Evolutionary conservation across 1,140 invertebrate genomes (phyloP).

Genomic region (Drosophila takahashii): DNA sequence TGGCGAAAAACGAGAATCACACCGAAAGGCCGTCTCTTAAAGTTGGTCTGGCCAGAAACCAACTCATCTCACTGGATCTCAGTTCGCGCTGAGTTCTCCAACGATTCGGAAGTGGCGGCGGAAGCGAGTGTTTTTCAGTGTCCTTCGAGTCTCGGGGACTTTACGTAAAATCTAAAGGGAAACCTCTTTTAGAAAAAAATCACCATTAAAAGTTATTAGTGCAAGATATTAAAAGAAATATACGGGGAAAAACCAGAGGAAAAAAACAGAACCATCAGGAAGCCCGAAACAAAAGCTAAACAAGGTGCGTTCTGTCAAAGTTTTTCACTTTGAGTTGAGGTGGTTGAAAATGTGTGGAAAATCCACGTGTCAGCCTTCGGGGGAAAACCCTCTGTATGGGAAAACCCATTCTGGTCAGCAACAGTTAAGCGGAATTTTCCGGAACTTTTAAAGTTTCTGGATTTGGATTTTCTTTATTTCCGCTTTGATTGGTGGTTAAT

Average conservation of each 20-base stretch:
- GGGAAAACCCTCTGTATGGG: background rate
- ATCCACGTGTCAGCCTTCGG: slow-evolving; percentile 16
- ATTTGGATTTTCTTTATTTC: slow-evolving; percentile 19
- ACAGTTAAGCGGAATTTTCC: slow-evolving; percentile 63
- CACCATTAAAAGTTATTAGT: slow-evolving; percentile 28
- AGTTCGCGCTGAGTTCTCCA: slow-evolving; percentile 65
- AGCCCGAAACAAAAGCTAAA: slow-evolving; percentile 13
- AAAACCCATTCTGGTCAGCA: slow-evolving; percentile 41
- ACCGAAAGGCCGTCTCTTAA: slow-evolving; percentile 31
- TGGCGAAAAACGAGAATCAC: slow-evolving; percentile 48
- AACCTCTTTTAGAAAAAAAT: slow-evolving; percentile 20
- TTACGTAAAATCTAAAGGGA: slow-evolving; percentile 40
- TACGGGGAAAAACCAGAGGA: background rate
- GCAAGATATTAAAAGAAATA: slow-evolving; percentile 13
- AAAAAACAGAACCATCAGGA: background rate
- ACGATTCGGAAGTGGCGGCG: slow-evolving; percentile 38
- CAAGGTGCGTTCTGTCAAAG: slow-evolving; percentile 46
- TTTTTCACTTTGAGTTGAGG: background rate
- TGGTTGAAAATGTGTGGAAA: slow-evolving; percentile 5
- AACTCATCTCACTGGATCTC: slow-evolving; percentile 21
- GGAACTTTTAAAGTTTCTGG: slow-evolving; percentile 39
- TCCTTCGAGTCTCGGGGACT: slow-evolving; percentile 32
- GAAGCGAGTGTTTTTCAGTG: slow-evolving; percentile 8
- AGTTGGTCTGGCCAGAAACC: slow-evolving; percentile 14
- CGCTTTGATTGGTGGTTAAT: slow-evolving; percentile 19